Evolutionary conservation across 2,888 invertebrate species (phyloP).

Genomic region (Aporophyla nigra): DNA sequence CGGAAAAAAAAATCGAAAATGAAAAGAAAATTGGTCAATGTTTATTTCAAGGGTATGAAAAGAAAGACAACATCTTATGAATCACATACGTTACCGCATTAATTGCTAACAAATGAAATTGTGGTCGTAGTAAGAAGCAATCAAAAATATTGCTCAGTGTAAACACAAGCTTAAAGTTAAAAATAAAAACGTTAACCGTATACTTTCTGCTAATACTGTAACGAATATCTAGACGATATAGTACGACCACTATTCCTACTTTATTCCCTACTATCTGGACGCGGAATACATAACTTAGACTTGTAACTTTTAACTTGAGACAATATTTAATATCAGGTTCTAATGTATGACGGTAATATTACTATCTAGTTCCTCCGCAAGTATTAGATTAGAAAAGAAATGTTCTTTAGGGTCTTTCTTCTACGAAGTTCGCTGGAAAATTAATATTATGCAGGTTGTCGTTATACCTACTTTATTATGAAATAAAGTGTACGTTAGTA

Average conservation of each 20-base stretch:
- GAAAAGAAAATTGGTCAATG: background rate
- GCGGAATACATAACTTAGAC: constrained; percentile 49
- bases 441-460: constrained; percentile 12
- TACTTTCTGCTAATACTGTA: constrained; percentile 24
- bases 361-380: constrained; percentile 38
- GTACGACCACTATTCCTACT: constrained; percentile 18
- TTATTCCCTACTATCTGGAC: constrained; percentile 45
- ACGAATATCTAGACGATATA: constrained; percentile 30
- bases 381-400: constrained; percentile 51
- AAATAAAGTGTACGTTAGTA: background rate
- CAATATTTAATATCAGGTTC: constrained; percentile 52
- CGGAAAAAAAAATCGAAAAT: too few species aligned
- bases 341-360: constrained; percentile 46
- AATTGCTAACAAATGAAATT: background rate
- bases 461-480: background rate
- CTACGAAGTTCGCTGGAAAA: constrained; percentile 10
- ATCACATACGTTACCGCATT: too few species aligned
- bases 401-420: background rate
- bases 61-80: background rate
- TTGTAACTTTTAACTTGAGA: constrained; percentile 62
- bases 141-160: background rate
- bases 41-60: background rate
- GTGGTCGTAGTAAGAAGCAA: background rate
- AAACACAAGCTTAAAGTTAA: background rate
- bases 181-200: background rate